These are phyloP conservation scores for Campoplex nolae DNA, from an alignment of 2,888 invertebrate species.

Conservation along the genomic window DNA sequence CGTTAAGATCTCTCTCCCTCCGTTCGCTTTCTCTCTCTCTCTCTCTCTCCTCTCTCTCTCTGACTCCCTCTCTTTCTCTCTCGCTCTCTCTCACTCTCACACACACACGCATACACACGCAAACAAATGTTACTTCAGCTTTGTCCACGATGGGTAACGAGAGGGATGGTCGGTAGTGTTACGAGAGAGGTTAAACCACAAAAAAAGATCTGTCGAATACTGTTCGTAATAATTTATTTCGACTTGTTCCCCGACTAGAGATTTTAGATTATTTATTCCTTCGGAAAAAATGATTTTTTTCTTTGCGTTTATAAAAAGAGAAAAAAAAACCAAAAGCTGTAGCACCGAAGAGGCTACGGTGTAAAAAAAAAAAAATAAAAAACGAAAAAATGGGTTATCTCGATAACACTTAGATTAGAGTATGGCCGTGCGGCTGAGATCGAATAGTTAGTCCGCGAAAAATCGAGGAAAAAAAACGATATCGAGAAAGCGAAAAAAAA, in stretches of 20 bases:
- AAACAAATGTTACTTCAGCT: constrained; percentile 44
- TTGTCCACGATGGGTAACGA: constrained; percentile 37
- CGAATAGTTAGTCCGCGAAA: constrained; percentile 35
- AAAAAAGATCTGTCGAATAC: constrained; percentile 38
- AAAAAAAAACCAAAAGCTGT: not conserved
- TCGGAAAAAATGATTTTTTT: not conserved
- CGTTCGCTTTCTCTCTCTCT: constrained; percentile 8
- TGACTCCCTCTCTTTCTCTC: constrained; percentile 37
- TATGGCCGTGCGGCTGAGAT: constrained; percentile 18
- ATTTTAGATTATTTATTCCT: constrained; percentile 18
- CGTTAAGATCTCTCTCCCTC: constrained; percentile 53
- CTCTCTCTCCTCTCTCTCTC: constrained; percentile 32
- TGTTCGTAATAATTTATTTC: constrained; percentile 27
- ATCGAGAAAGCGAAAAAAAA: constrained; percentile 6
- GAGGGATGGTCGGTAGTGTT: constrained; percentile 61
- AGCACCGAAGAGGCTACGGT: not conserved
- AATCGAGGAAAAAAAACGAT: not conserved
- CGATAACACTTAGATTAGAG: constrained; percentile 31
- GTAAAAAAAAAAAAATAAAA: not conserved
- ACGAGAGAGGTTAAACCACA: constrained; percentile 37
- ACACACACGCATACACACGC: constrained; percentile 38
- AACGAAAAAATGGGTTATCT: constrained; percentile 13
- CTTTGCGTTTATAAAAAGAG: constrained; percentile 18
- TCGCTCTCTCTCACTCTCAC: constrained; percentile 26
- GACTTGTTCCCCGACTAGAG: constrained; percentile 15